Evolutionary conservation across 2,888 invertebrate species (phyloP).

Genomic region (Schrankia costaestrigalis): DNA sequence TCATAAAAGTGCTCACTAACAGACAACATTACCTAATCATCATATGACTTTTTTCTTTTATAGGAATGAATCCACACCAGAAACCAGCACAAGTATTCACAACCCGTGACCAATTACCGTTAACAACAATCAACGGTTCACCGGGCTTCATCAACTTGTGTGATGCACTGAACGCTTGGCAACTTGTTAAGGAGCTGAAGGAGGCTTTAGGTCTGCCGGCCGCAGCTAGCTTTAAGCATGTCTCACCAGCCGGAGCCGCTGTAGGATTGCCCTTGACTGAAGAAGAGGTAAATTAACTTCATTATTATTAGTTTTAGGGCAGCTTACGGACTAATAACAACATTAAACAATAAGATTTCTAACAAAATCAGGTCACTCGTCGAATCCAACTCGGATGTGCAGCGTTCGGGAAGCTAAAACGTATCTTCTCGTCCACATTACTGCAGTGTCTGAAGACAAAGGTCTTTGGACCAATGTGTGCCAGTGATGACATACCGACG

Average conservation of each 20-base stretch:
- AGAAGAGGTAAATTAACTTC: slow-evolving; percentile 76
- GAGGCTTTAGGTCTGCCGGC: slow-evolving; percentile 91
- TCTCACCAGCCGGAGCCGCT: slow-evolving; percentile 98
- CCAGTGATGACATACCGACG: too few relatives aligned
- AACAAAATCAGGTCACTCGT: too few relatives aligned
- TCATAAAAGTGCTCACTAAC: too few relatives aligned
- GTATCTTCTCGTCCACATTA: too few relatives aligned
- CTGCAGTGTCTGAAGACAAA: too few relatives aligned
- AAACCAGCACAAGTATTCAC: slow-evolving; percentile 97
- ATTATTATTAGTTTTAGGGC: background rate
- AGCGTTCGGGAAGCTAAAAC: too few relatives aligned
- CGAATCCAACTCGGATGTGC: too few relatives aligned
- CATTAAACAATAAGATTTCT: too few relatives aligned
- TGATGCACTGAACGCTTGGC: slow-evolving; percentile 98
- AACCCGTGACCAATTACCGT: slow-evolving; percentile 87
- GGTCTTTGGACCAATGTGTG: too few relatives aligned
- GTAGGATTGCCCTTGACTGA: slow-evolving; percentile 89
- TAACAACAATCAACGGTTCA: slow-evolving; percentile 94
- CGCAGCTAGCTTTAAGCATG: slow-evolving; percentile 98
- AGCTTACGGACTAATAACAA: too few relatives aligned
- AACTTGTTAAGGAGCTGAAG: slow-evolving; percentile 94
- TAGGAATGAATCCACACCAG: slow-evolving; percentile 98
- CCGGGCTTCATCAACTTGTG: slow-evolving; percentile 99
- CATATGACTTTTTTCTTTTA: background rate
- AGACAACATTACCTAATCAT: too few relatives aligned